Base-by-base conservation (phyloP, 1,140 invertebrate species). In the Scaptomyza pallida region DNA sequence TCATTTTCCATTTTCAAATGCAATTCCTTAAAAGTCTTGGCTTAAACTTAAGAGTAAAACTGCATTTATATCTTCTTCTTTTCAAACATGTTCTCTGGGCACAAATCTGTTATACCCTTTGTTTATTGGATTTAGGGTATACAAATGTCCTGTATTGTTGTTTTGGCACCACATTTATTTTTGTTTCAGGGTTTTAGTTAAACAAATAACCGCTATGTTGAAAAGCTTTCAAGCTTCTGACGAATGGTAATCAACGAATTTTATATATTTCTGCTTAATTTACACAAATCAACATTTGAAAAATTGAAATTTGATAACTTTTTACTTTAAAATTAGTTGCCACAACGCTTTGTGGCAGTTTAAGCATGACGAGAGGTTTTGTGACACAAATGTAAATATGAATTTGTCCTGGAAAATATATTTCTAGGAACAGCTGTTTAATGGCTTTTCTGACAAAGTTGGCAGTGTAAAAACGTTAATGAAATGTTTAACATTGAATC, bases 171-270 rank as follows among this genome's bases (percentile, higher is more conserved):
- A 35, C 17, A 54, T 54, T 40, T 15, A 21, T 10, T 17, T 52
- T 40, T 16, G 35, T 5, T 52, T 23, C 30, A 33, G 10, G 3
- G 37, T 23, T 41, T 23, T 55, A 55, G 52, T 55, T 55, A 12
- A 26, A 26, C 21, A 55, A 55, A 16, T 16, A 55, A 43, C n/a
- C 37, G 52, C 52, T 23, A 4, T 21, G n/a, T 12, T 8, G 19
- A 21, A 37, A 30, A 37, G 50, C 50, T 19, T 37, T 37, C 16
- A 37, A 10, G 12, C 50, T 13, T 30, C 33, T 37, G 33, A 40
- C 6, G 50, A 17, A 23, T 6, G 21, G 16, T 40, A 37, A 37
- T 37, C 33, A 37, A n/a, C 33, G 8, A n/a, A 37, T 4, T 4
- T 0, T 26, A 37, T 37, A n/a, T 37, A n/a, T 40, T 19, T n/a